Conservation (phyloP, 2,888 invertebrate species). For the Pardosa pseudoannulata region DNA sequence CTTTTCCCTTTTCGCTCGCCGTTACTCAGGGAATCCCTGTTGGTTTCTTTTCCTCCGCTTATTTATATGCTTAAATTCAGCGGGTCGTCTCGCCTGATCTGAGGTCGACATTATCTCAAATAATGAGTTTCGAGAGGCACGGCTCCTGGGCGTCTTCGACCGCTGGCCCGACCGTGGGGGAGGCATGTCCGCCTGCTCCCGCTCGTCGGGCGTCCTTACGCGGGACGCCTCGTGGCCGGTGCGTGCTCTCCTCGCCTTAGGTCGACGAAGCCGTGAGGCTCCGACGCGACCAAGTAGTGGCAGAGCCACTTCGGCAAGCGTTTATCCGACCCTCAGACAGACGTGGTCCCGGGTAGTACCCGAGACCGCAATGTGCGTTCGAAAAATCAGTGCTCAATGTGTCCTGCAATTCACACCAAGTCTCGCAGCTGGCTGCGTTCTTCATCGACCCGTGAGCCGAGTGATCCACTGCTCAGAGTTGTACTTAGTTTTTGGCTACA, state of each 20-base stretch:
- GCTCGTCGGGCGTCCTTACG: no score
- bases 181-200: no score
- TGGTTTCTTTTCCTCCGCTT: conserved; percentile 85
- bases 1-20: conserved; percentile 57
- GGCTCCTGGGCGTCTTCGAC: no score
- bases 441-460: conserved; percentile 79
- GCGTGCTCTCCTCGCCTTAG: no score
- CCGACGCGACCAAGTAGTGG: no score
- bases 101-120: conserved; percentile 69
- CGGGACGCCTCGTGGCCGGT: no score
- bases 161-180: no score
- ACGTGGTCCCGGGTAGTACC: conserved; percentile 76
- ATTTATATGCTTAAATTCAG: conserved; percentile 84
- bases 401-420: conserved; percentile 78
- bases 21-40: conserved; percentile 82
- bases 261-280: no score
- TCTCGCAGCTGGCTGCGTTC: conserved; percentile 78
- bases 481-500: no score
- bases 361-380: conserved; percentile 78
- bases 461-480: conserved; percentile 78
- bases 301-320: no score
- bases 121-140: no score
- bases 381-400: conserved; percentile 78
- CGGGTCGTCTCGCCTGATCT: conserved; percentile 78
- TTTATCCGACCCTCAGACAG: conserved; percentile 77